These are phyloP conservation scores for Setipinna tenuifilis DNA, from an alignment of 2,797 vertebrate species.

Conservation along the genomic window DNA sequence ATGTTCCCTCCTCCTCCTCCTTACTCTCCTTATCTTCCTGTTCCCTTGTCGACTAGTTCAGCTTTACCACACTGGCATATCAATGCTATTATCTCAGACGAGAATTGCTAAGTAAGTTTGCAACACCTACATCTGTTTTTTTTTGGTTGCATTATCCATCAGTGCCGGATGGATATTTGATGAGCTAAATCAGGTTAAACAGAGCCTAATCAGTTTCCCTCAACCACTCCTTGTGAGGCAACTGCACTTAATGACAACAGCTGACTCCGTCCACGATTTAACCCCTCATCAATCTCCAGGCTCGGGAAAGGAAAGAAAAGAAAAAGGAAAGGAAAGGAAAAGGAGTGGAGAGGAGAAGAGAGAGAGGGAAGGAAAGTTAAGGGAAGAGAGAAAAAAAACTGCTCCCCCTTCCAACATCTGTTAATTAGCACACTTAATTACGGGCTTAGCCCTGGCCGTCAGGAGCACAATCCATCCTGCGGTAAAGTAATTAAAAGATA, in stretches of 20 bases:
- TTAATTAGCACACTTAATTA: slow-evolving; percentile 62
- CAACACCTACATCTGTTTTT: background rate
- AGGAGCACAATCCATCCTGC: slow-evolving; percentile 51
- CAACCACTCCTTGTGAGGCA: slow-evolving; percentile 18
- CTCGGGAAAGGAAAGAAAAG: slow-evolving; percentile 13
- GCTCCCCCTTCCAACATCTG: slow-evolving; percentile 53
- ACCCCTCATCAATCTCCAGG: slow-evolving; percentile 43
- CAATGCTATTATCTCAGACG: background rate
- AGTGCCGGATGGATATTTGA: background rate
- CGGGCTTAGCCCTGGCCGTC: slow-evolving; percentile 56
- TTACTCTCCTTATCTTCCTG: background rate
- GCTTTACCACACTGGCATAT: background rate
- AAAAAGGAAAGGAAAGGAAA: background rate
- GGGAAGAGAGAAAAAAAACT: slow-evolving; percentile 32
- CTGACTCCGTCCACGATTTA: slow-evolving; percentile 41
- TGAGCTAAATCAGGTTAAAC: slow-evolving; percentile 42
- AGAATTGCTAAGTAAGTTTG: background rate
- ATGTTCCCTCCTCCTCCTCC: background rate
- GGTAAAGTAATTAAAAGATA: slow-evolving; percentile 56
- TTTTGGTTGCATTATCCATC: background rate
- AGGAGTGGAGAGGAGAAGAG: background rate
- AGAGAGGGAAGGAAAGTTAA: background rate
- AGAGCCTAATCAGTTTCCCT: slow-evolving; percentile 30
- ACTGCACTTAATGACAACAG: slow-evolving; percentile 17
- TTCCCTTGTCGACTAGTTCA: background rate